Base-by-base conservation (phyloP, 1,140 invertebrate species). In the Amphibalanus amphitrite region DNA sequence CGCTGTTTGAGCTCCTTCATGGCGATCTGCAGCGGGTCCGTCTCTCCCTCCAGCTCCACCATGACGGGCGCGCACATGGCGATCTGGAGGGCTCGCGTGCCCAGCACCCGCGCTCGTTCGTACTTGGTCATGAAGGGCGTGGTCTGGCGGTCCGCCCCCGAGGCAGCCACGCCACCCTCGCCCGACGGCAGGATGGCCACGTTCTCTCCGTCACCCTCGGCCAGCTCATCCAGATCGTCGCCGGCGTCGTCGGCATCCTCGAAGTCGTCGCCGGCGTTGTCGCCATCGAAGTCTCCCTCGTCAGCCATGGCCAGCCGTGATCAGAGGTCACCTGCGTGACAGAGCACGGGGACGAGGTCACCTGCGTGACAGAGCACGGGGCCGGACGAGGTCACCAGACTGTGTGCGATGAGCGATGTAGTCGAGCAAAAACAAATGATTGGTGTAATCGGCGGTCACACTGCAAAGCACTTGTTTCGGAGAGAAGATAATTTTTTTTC, bases 61-160 rank as follows among this genome's bases (percentile, higher is more conserved):
- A 99, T 99, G 0, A 99, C 95, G 4, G 97, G 97, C 15, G 97
- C 97, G 84, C 97, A 98, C 97, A 99, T 99, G 0, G 97, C 94
- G 78, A 99, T 99, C 82, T 99, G 97, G 30, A 99, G 81, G 0
- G 97, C 97, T 79, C 97, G 83, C 1, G 97, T 99, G 1, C 97
- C 96, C 73, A 97, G 79, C 0, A 98, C 91, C 76, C 95, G 82
- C 0, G 95, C 95, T 75, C 95, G 81, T 83, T 98, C 95, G 76
- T 90, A 96, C 86, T 99, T 99, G 28, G 97, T 99, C 95, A 99
- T 97, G 77, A 84, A 87, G n/a, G 83, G 83, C 64, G 86, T 87
- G 20, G 85, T 87, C n/a, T 84, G 84, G 71, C 84, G 75, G 72
- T 83, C 82, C 23, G 26, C 29, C 33, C 71, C 69, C 10, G 71